Base-by-base conservation (phyloP, 2,888 invertebrate species). In the Byasa hedistus region DNA sequence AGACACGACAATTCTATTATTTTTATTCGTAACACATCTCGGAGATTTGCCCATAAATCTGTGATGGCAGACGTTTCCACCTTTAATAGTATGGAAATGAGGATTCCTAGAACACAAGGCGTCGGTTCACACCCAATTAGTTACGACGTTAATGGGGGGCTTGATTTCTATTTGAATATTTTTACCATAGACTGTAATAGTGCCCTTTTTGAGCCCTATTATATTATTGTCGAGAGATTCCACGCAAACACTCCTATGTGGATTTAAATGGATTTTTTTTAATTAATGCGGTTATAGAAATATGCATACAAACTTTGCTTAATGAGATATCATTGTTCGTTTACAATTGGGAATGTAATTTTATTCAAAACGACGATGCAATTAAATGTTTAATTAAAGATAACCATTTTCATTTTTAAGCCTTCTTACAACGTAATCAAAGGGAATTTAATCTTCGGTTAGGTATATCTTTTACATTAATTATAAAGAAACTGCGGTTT, bases 1-100 rank as follows among this genome's bases (percentile, higher is more conserved):
- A 91, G 91, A 90, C 79, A 85, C 87, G 88, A 91, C 89, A 90
- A 90, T 91, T 90, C 90, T 91, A 91, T 91, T 91, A 91, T 91
- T 91, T 91, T 91, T 91, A 91, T 91, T 91, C 89, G 87, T 89
- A 88, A 87, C 89, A 87, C 84, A 89, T 89, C 89, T 87, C 81
- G 76, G 86, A 84, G 88, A 85, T 89, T 87, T 84, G 87, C 81
- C 84, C 87, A 85, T 88, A 89, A 89, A 89, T 89, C 85, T 84
- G 79, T 73, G 80, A 79, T 81, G 84, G 81, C 83, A 81, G 79
- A 72, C 75, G 75, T 73, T 80, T 82, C 80, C 79, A 81, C 79
- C 80, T 79, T 80, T 79, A 79, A 79, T 77, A 79, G 79, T 73
- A 75, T 72, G 72, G 70, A 73, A 73, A 81, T 79, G 80, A 75